Percentiles rank a stretch among this genome's conserved stretches.
Conservation (phyloP, 2,797 vertebrate genomes). For the Echiichthys vipera region DNA sequence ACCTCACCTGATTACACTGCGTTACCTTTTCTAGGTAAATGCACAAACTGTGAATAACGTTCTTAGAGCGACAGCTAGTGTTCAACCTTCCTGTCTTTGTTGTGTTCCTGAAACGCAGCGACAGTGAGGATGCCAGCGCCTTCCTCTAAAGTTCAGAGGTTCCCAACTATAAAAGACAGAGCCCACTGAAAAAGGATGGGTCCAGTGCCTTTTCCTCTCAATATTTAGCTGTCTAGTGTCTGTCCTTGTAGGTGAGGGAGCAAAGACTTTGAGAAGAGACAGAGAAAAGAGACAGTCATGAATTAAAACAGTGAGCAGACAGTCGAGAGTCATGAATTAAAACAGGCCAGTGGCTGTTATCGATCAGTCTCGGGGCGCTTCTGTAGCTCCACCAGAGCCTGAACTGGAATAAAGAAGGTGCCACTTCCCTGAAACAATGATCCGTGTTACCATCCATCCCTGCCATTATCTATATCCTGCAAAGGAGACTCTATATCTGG, state of each 20-base stretch:
- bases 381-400: neutral
- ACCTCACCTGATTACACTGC: no score
- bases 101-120: no score
- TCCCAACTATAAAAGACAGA: no score
- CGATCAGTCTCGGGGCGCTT: neutral
- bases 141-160: no score
- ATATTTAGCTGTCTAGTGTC: neutral
- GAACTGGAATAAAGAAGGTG: neutral
- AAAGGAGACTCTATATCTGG: neutral
- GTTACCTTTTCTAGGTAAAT: no score
- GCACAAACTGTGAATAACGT: no score
- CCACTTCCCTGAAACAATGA: neutral
- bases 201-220: no score
- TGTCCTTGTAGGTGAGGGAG: neutral
- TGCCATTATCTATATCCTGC: neutral
- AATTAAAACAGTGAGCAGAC: slow-evolving; percentile 4
- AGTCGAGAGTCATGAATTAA: neutral
- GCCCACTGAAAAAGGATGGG: no score
- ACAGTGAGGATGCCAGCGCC: no score
- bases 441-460: neutral
- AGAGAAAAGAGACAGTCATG: neutral
- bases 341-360: slow-evolving; percentile 12
- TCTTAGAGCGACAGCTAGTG: no score
- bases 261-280: neutral
- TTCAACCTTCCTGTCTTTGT: no score